A percentile compares a stretch with the other conserved stretches of the same genome.
These are phyloP conservation scores for Dasyornis broadbenti DNA, from an alignment of 2,113 vertebrate species.

Conservation along the genomic window DNA sequence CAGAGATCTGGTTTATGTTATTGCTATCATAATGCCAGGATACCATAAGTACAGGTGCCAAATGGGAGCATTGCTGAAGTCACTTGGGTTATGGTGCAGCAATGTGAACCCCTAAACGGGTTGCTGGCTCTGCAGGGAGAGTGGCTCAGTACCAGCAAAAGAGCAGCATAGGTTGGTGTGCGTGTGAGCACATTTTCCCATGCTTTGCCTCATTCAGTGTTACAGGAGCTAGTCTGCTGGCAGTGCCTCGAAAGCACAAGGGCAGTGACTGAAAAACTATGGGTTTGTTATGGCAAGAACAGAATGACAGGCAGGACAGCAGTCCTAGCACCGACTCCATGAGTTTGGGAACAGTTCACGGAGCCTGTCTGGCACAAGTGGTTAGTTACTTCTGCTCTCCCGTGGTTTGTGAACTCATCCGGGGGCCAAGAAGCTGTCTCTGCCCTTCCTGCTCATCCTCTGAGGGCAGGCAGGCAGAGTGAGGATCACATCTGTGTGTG, in stretches of 20 bases:
- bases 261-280: background rate
- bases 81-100: rapidly evolving
- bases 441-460: background rate
- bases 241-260: background rate
- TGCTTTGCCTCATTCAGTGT: rapidly evolving
- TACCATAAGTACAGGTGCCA: background rate
- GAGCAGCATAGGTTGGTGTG: background rate
- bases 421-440: background rate
- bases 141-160: background rate
- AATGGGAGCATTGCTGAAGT: rapidly evolving
- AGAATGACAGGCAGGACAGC: background rate
- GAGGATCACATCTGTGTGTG: rapidly evolving
- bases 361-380: background rate
- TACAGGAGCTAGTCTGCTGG: background rate
- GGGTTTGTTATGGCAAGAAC: background rate
- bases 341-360: background rate
- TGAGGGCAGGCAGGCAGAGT: background rate
- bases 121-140: rapidly evolving
- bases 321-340: rapidly evolving
- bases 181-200: rapidly evolving
- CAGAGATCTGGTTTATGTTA: background rate
- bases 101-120: background rate
- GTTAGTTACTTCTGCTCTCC: background rate
- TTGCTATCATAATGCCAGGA: background rate
- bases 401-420: rapidly evolving